Evolutionary conservation across 2,113 vertebrate species (phyloP).

Genomic region (Siphamia tubifer): DNA sequence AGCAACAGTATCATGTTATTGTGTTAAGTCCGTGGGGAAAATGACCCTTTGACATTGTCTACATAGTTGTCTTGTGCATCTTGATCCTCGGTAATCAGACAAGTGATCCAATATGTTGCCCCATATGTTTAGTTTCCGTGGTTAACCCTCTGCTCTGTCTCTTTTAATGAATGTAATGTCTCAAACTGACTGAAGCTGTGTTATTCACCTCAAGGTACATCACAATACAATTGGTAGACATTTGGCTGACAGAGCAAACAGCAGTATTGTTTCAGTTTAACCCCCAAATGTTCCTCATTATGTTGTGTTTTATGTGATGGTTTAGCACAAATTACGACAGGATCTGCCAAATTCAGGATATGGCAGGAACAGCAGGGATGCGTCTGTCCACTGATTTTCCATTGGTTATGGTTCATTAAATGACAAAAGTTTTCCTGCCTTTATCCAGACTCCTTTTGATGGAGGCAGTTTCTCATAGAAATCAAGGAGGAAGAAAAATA

Average conservation of each 20-base stretch:
- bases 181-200: neutral
- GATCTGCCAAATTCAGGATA: conserved; percentile 54
- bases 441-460: conserved; percentile 14
- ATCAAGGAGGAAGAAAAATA: conserved; percentile 4
- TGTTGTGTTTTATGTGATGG: conserved; percentile 47
- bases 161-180: conserved; percentile 5
- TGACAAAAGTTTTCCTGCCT: conserved; percentile 28
- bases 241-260: conserved; percentile 20
- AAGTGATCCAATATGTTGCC: conserved; percentile 7
- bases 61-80: neutral
- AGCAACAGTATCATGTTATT: neutral
- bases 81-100: conserved; percentile 5
- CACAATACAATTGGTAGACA: conserved; percentile 14
- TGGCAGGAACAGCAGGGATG: conserved; percentile 29
- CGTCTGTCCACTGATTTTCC: conserved; percentile 48
- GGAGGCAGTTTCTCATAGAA: conserved; percentile 7
- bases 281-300: conserved; percentile 66
- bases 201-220: conserved; percentile 43
- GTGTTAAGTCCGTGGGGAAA: neutral
- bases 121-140: neutral
- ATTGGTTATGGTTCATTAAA: conserved; percentile 48
- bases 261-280: conserved; percentile 55
- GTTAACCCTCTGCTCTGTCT: conserved; percentile 2
- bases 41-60: neutral
- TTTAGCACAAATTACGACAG: conserved; percentile 56